Base-by-base conservation (phyloP, 2,113 vertebrate species). In the Oncorhynchus keta region DNA sequence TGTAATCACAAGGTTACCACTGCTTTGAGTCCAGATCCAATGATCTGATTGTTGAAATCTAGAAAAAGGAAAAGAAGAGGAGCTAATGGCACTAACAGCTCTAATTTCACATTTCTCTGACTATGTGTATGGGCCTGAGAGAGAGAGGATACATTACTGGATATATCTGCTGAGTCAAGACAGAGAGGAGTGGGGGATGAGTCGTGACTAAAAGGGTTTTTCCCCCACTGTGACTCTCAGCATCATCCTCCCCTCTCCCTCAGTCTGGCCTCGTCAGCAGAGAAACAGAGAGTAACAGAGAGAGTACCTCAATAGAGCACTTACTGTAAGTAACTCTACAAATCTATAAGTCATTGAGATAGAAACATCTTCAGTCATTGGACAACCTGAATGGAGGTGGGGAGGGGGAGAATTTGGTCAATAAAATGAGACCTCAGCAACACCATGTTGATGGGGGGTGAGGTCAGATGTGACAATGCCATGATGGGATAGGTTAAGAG, bases 371-470 rank as follows among this genome's bases (percentile, higher is more conserved):
- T 13, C 20, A 35, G 66, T 61, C 59, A 61, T 8, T 61, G 16
- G 51, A 57, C 22, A 22, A 9, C 32, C 12, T 9, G 14, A 69
- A 39, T 48, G 14, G 32, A 18, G 20, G n/a, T n/a, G 6, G 14
- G 16, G 2, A 39, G 35, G 35, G 1, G 7, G 8, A 9, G 2
- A 2, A 45, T 45, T 45, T 45, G 39, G 39, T 45, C 39, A 45
- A 45, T 68, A 4, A 68, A 30, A 68, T 35, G 26, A 16, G 6
- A 66, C 68, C 75, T 84, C 74, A 76, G 71, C 77, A 84, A 79
- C 39, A 24, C 26, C 18, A 12, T 77, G 64, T 79, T 78, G 83
- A 81, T 73, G 61, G 57, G 64, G 4, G 64, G 32, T 69, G 8
- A 59, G 18, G 59, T 62, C 59, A n/a, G 74, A 82, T 45, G 9